These are phyloP conservation scores for Crypturellus undulatus DNA, from an alignment of 2,113 vertebrate genomes.

Conservation along the genomic window DNA sequence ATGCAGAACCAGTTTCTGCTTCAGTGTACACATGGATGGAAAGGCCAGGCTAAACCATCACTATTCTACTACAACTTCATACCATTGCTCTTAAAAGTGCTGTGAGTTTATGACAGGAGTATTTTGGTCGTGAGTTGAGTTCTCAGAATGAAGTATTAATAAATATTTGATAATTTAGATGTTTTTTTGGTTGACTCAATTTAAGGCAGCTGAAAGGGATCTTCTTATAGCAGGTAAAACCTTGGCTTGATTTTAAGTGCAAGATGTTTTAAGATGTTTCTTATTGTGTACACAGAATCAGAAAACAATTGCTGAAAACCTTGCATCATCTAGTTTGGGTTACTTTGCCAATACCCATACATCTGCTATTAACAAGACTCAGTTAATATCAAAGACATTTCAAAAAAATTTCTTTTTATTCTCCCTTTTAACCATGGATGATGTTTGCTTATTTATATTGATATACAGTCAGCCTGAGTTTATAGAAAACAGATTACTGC, in stretches of 20 bases:
- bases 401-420: background rate
- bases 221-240: background rate
- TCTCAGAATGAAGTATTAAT: background rate
- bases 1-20: background rate
- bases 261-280: background rate
- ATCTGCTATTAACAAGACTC: background rate
- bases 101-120: background rate
- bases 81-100: background rate
- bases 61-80: background rate
- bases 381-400: background rate
- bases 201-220: background rate
- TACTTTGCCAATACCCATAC: background rate
- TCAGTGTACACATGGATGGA: background rate
- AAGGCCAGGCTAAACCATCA: background rate
- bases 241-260: background rate
- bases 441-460: background rate
- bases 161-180: background rate
- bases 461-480: background rate
- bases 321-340: background rate
- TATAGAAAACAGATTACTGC: background rate
- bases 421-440: fast-evolving
- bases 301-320: background rate
- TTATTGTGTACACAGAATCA: background rate
- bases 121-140: background rate
- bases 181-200: background rate